Conservation (phyloP, 2,113 vertebrate species). For the Crotalus tigris region DNA sequence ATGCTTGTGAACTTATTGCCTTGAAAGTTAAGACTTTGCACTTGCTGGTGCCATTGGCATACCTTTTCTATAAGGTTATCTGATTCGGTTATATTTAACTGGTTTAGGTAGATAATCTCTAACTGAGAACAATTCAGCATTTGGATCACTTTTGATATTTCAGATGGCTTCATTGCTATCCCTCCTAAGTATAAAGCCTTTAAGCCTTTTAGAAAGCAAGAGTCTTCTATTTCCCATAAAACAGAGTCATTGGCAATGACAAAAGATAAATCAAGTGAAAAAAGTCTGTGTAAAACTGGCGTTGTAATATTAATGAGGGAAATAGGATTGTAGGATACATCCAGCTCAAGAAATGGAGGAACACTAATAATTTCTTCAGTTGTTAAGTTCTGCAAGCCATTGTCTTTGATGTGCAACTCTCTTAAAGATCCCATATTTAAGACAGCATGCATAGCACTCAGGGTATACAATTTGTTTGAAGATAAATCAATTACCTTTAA, state of each 20-base stretch:
- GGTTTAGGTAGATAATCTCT: slow-evolving; percentile 56
- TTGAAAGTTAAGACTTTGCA: slow-evolving; percentile 56
- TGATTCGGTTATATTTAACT: slow-evolving; percentile 42
- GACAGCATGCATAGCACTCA: slow-evolving; percentile 35
- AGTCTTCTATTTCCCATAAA: slow-evolving; percentile 18
- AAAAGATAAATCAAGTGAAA: slow-evolving; percentile 51
- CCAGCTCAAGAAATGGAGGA: slow-evolving; percentile 10
- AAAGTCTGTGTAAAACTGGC: slow-evolving; percentile 61
- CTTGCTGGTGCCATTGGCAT: slow-evolving; percentile 64
- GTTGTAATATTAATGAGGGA: slow-evolving; percentile 52
- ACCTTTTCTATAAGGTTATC: slow-evolving; percentile 57
- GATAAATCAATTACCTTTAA: slow-evolving; percentile 48
- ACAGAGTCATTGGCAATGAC: slow-evolving; percentile 4
- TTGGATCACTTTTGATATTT: slow-evolving; percentile 44
- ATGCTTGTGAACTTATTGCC: slow-evolving; percentile 61
- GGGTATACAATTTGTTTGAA: slow-evolving; percentile 36
- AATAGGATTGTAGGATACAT: slow-evolving; percentile 45
- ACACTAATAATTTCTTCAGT: slow-evolving; percentile 27
- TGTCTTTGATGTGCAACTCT: slow-evolving; percentile 40
- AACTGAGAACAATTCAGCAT: slow-evolving; percentile 56
- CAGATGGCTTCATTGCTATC: slow-evolving; percentile 36
- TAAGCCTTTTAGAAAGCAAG: slow-evolving; percentile 55
- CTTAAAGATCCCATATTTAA: slow-evolving; percentile 31
- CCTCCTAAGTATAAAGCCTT: slow-evolving; percentile 58
- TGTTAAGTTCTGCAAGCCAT: slow-evolving; percentile 27